Percentiles rank a stretch among this genome's conserved stretches.
Evolutionary conservation across 2,113 vertebrate genomes (phyloP).

Genomic region (Microtus montanus): DNA sequence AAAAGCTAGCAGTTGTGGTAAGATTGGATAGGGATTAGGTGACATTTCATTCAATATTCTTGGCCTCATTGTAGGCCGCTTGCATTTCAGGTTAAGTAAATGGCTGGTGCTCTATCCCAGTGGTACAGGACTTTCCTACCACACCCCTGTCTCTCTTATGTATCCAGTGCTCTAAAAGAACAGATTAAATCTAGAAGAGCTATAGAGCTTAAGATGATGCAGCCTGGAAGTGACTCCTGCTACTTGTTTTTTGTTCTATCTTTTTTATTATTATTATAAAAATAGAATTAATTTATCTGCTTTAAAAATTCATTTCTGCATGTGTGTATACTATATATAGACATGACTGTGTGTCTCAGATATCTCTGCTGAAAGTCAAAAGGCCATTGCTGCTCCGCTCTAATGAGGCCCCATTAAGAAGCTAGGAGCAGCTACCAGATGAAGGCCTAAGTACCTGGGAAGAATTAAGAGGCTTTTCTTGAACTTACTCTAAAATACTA

Average conservation of each 20-base stretch:
- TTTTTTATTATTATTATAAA: slow-evolving; percentile 13
- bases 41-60: neutral
- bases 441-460: slow-evolving; percentile 56
- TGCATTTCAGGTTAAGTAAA: slow-evolving; percentile 17
- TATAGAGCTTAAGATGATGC: neutral
- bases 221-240: neutral
- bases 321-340: neutral
- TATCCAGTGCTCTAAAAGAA: neutral
- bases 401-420: slow-evolving; percentile 51
- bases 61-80: neutral
- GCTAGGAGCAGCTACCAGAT: slow-evolving; percentile 2
- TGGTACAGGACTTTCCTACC: too few relatives aligned
- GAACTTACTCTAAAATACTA: slow-evolving; percentile 50
- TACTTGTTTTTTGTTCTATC: neutral
- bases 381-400: neutral
- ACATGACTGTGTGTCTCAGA: neutral
- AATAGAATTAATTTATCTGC: neutral
- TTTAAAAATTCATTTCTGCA: neutral
- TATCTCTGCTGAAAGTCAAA: slow-evolving; percentile 39
- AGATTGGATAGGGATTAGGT: neutral
- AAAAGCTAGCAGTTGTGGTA: neutral
- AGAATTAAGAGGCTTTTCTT: slow-evolving; percentile 52
- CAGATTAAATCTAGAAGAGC: neutral
- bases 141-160: neutral
- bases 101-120: neutral